Conservation (phyloP, 2,888 invertebrate genomes). For the Hyposoter didymator region DNA sequence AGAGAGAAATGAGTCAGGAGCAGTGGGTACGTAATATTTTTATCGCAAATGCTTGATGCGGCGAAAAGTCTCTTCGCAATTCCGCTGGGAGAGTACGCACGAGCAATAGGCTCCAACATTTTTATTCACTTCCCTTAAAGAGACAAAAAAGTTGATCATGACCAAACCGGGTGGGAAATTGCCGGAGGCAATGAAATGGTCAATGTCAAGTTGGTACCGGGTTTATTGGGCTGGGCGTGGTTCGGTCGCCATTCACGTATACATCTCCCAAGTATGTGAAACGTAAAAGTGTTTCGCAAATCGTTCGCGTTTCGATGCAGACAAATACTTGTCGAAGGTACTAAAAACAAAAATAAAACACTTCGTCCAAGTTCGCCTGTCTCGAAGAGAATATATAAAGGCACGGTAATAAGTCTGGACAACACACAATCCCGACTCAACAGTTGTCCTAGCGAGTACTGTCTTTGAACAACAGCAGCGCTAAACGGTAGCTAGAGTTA, state of each 20-base stretch:
- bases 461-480: conserved; percentile 75
- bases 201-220: conserved; percentile 75
- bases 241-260: conserved; percentile 63
- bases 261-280: conserved; percentile 40
- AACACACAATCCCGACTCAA: conserved; percentile 70
- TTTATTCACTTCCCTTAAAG: conserved; percentile 22
- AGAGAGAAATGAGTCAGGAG: neutral
- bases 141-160: conserved; percentile 49
- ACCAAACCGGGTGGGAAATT: conserved; percentile 38
- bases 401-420: conserved; percentile 58
- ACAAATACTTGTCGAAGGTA: conserved; percentile 38
- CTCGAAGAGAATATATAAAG: conserved; percentile 75
- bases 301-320: conserved; percentile 59
- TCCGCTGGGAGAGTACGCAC: too few relatives aligned
- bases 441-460: conserved; percentile 79
- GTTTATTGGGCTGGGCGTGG: conserved; percentile 76
- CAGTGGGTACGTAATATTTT: neutral
- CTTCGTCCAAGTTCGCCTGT: conserved; percentile 32
- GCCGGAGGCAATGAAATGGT: conserved; percentile 71
- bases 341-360: conserved; percentile 28
- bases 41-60: neutral
- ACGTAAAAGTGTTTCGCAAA: conserved; percentile 61
- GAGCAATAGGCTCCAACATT: neutral
- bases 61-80: neutral
- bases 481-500: conserved; percentile 70